phyloP scores from a whole-genome alignment of 2,888 invertebrate species.

The Agrochola lychnidis region DNA sequence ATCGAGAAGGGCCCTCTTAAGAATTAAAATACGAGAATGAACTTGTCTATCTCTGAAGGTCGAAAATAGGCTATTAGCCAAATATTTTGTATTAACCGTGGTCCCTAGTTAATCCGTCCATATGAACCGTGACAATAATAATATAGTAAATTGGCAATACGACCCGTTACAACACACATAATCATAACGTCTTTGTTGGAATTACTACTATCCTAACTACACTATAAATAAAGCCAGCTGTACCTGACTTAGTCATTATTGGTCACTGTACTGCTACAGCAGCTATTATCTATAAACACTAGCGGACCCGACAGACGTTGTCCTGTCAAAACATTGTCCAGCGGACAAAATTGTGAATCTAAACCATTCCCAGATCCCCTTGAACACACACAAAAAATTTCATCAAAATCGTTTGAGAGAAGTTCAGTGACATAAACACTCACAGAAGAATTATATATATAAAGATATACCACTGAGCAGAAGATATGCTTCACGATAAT shows the following conservation, averaged over 20 bases:
- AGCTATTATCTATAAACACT: background rate
- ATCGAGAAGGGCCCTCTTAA: no score
- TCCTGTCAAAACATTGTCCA: no score
- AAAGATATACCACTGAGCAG: background rate
- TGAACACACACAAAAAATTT: no score
- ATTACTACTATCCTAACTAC: background rate
- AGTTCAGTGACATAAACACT: no score
- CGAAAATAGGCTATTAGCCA: background rate
- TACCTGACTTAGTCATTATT: conserved; percentile 13
- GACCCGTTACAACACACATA: conserved; percentile 3
- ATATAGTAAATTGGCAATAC: conserved; percentile 15
- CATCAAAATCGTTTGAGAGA: no score
- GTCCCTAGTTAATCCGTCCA: background rate
- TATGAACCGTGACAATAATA: conserved; percentile 1
- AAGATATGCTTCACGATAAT: conserved; percentile 3
- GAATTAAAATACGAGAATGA: background rate
- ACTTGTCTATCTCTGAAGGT: background rate
- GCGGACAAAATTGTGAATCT: no score
- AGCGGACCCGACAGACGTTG: no score
- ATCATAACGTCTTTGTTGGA: conserved; percentile 7
- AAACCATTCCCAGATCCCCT: no score
- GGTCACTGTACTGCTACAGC: conserved; percentile 3
- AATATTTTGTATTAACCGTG: background rate
- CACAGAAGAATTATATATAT: no score
- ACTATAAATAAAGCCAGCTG: background rate